These are phyloP conservation scores for Elephas maximus DNA, from an alignment of 2,113 vertebrate species.

Conservation along the genomic window DNA sequence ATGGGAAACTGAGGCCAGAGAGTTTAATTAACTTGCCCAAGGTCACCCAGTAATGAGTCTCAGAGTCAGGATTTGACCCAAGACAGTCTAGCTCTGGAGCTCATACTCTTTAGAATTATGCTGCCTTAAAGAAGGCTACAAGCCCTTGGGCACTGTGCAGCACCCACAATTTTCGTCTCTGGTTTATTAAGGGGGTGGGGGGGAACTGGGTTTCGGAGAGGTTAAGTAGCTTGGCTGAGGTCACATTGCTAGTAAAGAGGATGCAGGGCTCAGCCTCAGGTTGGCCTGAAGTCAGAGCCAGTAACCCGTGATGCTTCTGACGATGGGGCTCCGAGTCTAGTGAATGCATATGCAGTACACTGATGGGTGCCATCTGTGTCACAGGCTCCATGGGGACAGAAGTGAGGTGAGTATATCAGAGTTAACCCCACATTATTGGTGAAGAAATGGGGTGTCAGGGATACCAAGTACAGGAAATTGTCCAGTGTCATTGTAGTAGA, in stretches of 20 bases:
- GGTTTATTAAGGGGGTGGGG: neutral
- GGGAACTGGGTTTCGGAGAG: neutral
- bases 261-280: neutral
- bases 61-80: neutral
- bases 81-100: neutral
- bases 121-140: neutral
- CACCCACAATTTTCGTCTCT: neutral
- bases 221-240: neutral
- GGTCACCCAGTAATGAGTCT: neutral
- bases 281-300: neutral
- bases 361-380: neutral
- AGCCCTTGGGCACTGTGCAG: no score
- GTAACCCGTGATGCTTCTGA: neutral
- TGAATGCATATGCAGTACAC: accelerated
- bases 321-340: accelerated
- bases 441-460: neutral
- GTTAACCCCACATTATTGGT: no score
- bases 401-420: neutral
- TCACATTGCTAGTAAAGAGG: neutral
- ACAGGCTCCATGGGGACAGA: neutral
- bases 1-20: neutral
- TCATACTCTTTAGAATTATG: neutral
- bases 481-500: neutral
- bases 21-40: neutral
- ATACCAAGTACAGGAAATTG: neutral